phyloP scores from a whole-genome alignment of 2,797 vertebrate species.

The Darevskia mixta region DNA sequence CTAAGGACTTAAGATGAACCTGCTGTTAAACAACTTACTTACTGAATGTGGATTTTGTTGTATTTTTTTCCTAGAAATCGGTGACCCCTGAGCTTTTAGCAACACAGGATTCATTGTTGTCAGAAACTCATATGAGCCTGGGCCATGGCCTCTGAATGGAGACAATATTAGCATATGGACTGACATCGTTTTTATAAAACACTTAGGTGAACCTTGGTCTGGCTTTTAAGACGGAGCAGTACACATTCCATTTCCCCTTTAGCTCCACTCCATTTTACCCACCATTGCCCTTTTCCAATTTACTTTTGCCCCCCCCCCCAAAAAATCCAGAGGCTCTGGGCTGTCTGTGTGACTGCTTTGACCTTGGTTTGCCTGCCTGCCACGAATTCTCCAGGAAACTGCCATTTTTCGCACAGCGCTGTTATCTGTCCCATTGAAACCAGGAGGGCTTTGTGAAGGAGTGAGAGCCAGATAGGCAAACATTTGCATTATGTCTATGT shows the following conservation, averaged over 20 bases:
- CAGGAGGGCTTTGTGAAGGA: constrained; percentile 66
- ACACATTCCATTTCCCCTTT: neutral
- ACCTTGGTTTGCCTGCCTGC: constrained; percentile 61
- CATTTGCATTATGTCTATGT: constrained; percentile 74
- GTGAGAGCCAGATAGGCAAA: constrained; percentile 67
- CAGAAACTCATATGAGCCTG: neutral
- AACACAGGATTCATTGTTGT: neutral
- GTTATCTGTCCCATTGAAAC: constrained; percentile 75
- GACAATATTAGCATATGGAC: neutral
- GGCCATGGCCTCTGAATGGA: too few relatives aligned
- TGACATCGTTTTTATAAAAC: neutral
- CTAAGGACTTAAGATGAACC: too few relatives aligned
- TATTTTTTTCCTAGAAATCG: neutral
- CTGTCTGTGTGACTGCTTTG: constrained; percentile 54
- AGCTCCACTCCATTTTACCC: constrained; percentile 34
- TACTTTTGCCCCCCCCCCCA: accelerated
- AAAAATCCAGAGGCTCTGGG: constrained; percentile 20
- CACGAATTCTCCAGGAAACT: constrained; percentile 72
- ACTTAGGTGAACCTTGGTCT: neutral
- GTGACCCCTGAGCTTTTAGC: neutral
- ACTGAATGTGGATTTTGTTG: neutral
- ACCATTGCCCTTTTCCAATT: constrained; percentile 1
- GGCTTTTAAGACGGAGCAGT: neutral
- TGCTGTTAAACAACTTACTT: too few relatives aligned
- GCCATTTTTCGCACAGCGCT: constrained; percentile 69